Evolutionary conservation across 2,888 invertebrate genomes (phyloP).

Genomic region (Helicoverpa assulta): DNA sequence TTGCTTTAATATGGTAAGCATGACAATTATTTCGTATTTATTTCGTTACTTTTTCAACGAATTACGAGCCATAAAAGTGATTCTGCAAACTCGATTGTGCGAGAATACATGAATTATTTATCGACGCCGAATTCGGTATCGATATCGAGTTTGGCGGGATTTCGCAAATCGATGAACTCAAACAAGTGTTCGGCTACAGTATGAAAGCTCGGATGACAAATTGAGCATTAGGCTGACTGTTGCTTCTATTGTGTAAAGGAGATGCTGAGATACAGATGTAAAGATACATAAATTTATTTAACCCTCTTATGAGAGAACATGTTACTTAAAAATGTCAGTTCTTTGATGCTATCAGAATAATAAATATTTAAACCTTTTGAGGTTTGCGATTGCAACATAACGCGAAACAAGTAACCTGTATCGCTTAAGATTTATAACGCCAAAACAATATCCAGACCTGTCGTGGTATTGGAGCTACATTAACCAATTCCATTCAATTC

Average conservation of each 20-base stretch:
- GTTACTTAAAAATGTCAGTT: slow-evolving; percentile 34
- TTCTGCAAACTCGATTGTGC: slow-evolving; percentile 81
- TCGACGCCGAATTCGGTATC: slow-evolving; percentile 80
- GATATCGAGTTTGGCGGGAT: slow-evolving; percentile 83
- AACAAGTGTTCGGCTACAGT: slow-evolving; percentile 76
- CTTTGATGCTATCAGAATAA: slow-evolving; percentile 44
- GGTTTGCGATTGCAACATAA: slow-evolving; percentile 17
- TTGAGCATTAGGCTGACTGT: slow-evolving; percentile 43
- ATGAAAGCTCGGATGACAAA: slow-evolving; percentile 50
- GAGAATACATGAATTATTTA: slow-evolving; percentile 85
- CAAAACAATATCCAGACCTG: not conserved
- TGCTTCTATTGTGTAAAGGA: slow-evolving; percentile 45
- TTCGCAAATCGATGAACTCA: slow-evolving; percentile 82
- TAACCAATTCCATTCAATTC: not conserved
- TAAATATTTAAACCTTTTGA: not conserved
- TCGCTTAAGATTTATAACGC: not conserved
- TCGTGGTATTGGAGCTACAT: not conserved
- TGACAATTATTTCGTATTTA: slow-evolving; percentile 50
- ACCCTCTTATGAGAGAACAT: slow-evolving; percentile 42
- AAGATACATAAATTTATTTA: slow-evolving; percentile 52
- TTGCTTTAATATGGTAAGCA: slow-evolving; percentile 46
- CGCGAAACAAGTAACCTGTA: not conserved
- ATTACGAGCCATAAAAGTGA: slow-evolving; percentile 76
- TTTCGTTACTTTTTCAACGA: slow-evolving; percentile 70
- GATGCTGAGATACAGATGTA: slow-evolving; percentile 33